Evolutionary conservation across 1,140 invertebrate genomes (phyloP).

Genomic region (Sycophaga agraensis): DNA sequence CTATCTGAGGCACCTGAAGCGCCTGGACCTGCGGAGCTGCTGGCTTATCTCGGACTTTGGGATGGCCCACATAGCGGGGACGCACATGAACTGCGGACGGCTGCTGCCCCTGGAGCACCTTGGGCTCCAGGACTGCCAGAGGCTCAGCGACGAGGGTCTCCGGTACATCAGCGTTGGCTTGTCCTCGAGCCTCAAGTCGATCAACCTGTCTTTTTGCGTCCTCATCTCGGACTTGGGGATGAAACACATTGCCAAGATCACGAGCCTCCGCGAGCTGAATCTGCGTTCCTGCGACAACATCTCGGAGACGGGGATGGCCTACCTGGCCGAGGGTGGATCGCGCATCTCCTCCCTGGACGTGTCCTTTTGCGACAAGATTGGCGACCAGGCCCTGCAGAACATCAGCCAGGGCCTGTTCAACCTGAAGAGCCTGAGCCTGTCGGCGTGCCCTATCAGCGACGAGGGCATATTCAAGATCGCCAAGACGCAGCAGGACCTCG

Average conservation of each 20-base stretch:
- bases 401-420: conserved; percentile 85
- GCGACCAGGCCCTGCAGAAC: conserved; percentile 83
- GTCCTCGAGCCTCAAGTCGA: conserved; percentile 73
- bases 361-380: conserved; percentile 94
- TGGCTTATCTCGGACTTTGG: conserved; percentile 89
- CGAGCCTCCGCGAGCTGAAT: conserved; percentile 82
- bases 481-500: conserved; percentile 78
- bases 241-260: conserved; percentile 84
- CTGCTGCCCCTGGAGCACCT: conserved; percentile 78
- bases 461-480: conserved; percentile 85
- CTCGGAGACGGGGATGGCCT: conserved; percentile 87
- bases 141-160: conserved; percentile 87
- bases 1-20: conserved; percentile 80
- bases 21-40: conserved; percentile 86
- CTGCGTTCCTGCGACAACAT: conserved; percentile 91
- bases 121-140: conserved; percentile 91
- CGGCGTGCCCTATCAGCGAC: conserved; percentile 89
- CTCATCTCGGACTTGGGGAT: conserved; percentile 89
- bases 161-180: conserved; percentile 81
- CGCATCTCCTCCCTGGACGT: conserved; percentile 82
- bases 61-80: conserved; percentile 81
- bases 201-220: conserved; percentile 93
- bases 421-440: conserved; percentile 79
- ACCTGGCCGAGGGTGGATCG: conserved; percentile 83
- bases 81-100: conserved; percentile 67